Evolutionary conservation across 2,888 invertebrate species (phyloP), one percentile per base, ranked within the genome.

Genomic region (Ormyrus rosae): DNA sequence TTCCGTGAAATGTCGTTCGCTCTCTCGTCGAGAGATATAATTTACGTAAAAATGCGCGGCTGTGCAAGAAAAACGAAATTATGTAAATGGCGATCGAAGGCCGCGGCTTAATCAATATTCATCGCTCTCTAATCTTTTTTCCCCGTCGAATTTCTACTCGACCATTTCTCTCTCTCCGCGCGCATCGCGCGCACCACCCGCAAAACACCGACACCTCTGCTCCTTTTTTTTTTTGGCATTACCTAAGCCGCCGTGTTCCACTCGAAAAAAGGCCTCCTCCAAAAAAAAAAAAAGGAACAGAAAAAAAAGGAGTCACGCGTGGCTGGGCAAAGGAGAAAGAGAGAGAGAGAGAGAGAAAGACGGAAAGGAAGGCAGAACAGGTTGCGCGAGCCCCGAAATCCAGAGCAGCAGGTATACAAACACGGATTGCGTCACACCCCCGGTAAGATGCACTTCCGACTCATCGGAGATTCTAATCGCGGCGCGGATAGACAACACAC

Each of bases 111-210:
- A 48, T 50, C 34, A 5, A 56, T 51, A 78, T 77, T 50, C 11
- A 46, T 51, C 46, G 78, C 58, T 78, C 58, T 76, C 63, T 53
- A 78, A 71, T 71, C 58, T 72, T 78, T 76, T 77, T 10, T 11
- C 45, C 46, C n/a, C 5, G 13, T 51, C 7, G 46, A 46, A 77
- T 45, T 48, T 73, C 73, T 73, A 73, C 48, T 73, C 56, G 46
- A 53, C 48, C 46, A 64, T 34, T 46, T 45, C 34, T 34, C 46
- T 34, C 46, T 46, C 11, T 11, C 13, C 45, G n/a, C 34, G 19
- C 46, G 63, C 10, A 56, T 73, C 64, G 64, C 34, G 48, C 13
- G 48, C 55, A 48, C 56, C 19, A 34, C 51, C 55, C 34, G 34
- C 65, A 48, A 34, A 34, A 34, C 50, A 51, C 67, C 67, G 9